Evolutionary conservation across 2,113 vertebrate species (phyloP).

Genomic region (Nerophis lumbriciformis): DNA sequence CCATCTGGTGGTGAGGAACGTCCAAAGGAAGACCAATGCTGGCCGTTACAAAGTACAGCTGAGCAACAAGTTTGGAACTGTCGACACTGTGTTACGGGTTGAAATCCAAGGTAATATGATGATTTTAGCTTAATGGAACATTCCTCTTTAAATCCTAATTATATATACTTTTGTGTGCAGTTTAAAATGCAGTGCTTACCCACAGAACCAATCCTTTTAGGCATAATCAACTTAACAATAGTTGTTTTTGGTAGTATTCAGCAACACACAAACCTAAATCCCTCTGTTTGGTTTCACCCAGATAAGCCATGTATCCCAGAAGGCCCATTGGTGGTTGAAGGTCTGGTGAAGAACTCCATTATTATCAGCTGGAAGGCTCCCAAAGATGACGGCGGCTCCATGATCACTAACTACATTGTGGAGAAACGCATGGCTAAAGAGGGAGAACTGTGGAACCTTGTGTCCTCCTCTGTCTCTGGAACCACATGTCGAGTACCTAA

Average conservation of each 20-base stretch:
- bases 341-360: conserved; percentile 88
- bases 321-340: conserved; percentile 89
- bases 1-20: conserved; percentile 93
- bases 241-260: not conserved
- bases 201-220: no score
- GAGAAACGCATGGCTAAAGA: conserved; percentile 96
- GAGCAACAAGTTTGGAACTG: conserved; percentile 86
- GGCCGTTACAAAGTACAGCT: conserved; percentile 97
- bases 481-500: conserved; percentile 90
- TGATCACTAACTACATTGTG: conserved; percentile 94
- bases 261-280: not conserved
- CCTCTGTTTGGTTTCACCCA: conserved; percentile 39
- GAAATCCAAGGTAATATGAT: conserved; percentile 91
- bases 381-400: conserved; percentile 88
- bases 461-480: conserved; percentile 89
- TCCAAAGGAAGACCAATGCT: conserved; percentile 87
- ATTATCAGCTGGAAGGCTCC: conserved; percentile 96
- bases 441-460: conserved; percentile 89
- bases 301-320: conserved; percentile 91
- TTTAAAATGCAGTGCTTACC: not conserved
- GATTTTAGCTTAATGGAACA: not conserved
- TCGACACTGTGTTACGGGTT: conserved; percentile 85
- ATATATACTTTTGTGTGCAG: not conserved
- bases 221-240: not conserved
- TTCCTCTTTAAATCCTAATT: not conserved